A percentile compares a stretch with the other conserved stretches of the same genome.
Conservation (phyloP, 2,797 vertebrate species). For the Neosilurus hyrtlii region DNA sequence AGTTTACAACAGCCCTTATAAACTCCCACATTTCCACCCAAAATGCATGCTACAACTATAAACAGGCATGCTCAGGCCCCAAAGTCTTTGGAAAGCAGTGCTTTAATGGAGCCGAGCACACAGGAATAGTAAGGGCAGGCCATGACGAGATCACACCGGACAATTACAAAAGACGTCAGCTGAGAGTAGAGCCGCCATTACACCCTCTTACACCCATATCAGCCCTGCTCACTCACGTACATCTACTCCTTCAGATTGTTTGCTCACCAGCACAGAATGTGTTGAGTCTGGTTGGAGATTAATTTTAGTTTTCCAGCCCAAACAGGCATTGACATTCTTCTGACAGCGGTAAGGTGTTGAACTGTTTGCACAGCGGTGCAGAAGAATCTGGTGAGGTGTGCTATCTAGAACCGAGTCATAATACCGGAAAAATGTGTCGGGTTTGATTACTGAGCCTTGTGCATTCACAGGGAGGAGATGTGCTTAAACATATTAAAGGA, state of each 20-base stretch:
- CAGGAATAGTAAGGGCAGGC: slow-evolving; percentile 35
- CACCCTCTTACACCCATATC: slow-evolving; percentile 13
- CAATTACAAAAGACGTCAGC: slow-evolving; percentile 27
- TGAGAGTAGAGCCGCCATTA: slow-evolving; percentile 24
- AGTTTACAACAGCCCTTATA: slow-evolving; percentile 3
- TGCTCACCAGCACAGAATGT: slow-evolving; percentile 25
- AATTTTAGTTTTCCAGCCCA: slow-evolving; percentile 34
- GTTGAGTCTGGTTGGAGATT: slow-evolving; percentile 26
- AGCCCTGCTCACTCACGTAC: neutral
- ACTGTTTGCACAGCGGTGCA: slow-evolving; percentile 5
- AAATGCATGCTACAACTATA: neutral
- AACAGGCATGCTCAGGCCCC: slow-evolving; percentile 12
- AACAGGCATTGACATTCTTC: slow-evolving; percentile 27
- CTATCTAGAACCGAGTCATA: slow-evolving; percentile 5
- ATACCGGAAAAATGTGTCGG: neutral
- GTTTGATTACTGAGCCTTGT: slow-evolving; percentile 1
- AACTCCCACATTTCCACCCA: slow-evolving; percentile 8
- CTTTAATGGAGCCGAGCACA: neutral
- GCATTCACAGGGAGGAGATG: neutral
- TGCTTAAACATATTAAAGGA: neutral
- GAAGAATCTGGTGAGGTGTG: neutral
- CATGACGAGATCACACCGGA: slow-evolving; percentile 28
- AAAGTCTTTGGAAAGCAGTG: slow-evolving; percentile 2
- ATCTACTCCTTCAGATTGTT: slow-evolving; percentile 15
- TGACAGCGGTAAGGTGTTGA: slow-evolving; percentile 1